Conservation (phyloP, 2,797 vertebrate species). For the Microtus obscurus region DNA sequence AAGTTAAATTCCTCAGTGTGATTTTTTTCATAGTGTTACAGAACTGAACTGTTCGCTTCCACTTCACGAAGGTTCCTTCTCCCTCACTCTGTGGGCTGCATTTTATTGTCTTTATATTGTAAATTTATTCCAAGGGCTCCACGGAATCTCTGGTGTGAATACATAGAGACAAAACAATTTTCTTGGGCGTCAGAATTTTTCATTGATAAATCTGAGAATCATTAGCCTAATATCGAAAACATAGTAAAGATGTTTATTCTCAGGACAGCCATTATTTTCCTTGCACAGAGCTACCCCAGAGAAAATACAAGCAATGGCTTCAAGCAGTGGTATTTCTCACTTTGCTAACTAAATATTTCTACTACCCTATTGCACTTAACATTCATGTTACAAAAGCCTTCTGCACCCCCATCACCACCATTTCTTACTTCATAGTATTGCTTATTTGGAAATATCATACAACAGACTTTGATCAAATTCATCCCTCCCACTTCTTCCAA, state of each 20-base stretch:
- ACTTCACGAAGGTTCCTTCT: neutral
- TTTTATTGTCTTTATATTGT: neutral
- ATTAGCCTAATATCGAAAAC: neutral
- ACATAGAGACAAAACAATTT: neutral
- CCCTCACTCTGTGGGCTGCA: neutral
- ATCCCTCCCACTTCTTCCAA: no score
- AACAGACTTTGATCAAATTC: neutral
- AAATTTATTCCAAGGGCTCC: neutral
- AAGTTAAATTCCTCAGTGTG: neutral
- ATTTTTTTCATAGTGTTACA: neutral
- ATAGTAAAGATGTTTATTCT: neutral
- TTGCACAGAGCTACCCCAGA: neutral
- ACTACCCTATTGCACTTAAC: neutral
- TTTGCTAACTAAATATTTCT: neutral
- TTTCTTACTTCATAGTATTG: neutral
- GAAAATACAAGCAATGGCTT: neutral
- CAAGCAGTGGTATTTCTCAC: neutral
- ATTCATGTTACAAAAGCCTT: neutral
- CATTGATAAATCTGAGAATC: rapidly evolving
- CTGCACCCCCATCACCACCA: neutral
- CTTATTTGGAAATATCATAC: neutral
- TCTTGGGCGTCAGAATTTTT: neutral
- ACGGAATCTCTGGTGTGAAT: neutral
- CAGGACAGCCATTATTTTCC: neutral
- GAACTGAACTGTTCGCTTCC: neutral